A percentile compares a stretch with the other conserved stretches of the same genome.
Evolutionary conservation across 2,113 vertebrate genomes (phyloP).

Genomic region (Ovis canadensis): DNA sequence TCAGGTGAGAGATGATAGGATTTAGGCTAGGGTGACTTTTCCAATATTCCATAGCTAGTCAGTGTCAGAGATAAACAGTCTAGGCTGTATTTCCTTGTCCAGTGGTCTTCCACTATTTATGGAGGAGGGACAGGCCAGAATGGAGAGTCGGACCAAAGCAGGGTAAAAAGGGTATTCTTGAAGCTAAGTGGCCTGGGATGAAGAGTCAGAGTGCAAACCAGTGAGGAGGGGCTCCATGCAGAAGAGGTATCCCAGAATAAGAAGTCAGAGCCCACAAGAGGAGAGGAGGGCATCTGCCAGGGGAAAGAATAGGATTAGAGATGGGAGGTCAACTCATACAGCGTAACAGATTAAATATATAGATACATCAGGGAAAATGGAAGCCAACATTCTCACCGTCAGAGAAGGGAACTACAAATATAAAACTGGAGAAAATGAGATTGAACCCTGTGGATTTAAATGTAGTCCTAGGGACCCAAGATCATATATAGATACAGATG

Average conservation of each 20-base stretch:
- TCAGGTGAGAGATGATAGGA: background rate
- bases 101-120: background rate
- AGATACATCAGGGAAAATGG: background rate
- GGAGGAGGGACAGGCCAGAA: background rate
- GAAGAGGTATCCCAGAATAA: background rate
- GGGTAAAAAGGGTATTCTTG: background rate
- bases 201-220: background rate
- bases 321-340: background rate
- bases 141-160: background rate
- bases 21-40: background rate
- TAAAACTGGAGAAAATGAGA: background rate
- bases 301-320: background rate
- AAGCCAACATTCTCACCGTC: background rate
- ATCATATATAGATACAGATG: background rate
- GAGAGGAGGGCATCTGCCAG: background rate
- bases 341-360: background rate
- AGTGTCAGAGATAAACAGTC: background rate
- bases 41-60: background rate
- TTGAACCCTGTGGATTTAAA: background rate
- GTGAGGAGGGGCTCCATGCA: background rate
- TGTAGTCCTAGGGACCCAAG: background rate
- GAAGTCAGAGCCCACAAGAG: background rate
- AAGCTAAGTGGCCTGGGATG: background rate
- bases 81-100: background rate
- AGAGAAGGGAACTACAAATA: background rate